A percentile compares a stretch with the other conserved stretches of the same genome.
Conservation (phyloP, 2,888 invertebrate species). For the Syritta pipiens region DNA sequence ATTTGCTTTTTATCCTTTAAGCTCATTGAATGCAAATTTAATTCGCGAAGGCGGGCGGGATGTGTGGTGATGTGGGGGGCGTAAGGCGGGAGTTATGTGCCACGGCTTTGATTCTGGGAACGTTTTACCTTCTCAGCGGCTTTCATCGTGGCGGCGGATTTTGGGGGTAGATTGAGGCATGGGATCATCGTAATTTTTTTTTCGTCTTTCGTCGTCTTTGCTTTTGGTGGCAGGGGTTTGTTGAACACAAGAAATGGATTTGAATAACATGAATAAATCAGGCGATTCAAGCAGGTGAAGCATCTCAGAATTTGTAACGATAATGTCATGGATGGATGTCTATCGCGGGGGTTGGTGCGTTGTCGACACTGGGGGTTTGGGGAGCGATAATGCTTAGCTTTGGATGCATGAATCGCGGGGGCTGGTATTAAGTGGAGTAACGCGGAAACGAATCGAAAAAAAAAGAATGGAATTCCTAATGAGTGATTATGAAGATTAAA, state of each 20-base stretch:
- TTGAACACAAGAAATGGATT: conserved; percentile 71
- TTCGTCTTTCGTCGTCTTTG: too few relatives aligned
- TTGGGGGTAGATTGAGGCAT: conserved; percentile 20
- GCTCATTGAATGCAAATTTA: conserved; percentile 69
- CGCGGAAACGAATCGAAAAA: too few relatives aligned
- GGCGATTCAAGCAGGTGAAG: conserved; percentile 55
- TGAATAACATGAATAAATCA: conserved; percentile 72
- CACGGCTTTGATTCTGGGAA: conserved; percentile 55
- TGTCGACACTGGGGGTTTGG: background rate
- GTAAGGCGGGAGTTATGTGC: conserved; percentile 17
- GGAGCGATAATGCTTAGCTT: background rate
- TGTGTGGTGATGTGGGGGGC: background rate
- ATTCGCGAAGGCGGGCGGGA: conserved; percentile 24
- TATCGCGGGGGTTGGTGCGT: background rate
- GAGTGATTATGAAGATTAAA: too few relatives aligned
- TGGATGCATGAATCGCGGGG: too few relatives aligned
- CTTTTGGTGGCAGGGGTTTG: conserved; percentile 48
- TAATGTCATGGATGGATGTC: conserved; percentile 40
- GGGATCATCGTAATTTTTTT: conserved; percentile 38
- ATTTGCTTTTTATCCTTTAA: conserved; percentile 67
- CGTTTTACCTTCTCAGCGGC: conserved; percentile 55
- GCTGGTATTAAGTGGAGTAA: too few relatives aligned
- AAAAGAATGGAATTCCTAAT: too few relatives aligned
- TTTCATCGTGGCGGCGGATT: conserved; percentile 28
- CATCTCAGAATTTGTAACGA: conserved; percentile 58